A percentile compares a stretch with the other conserved stretches of the same genome.
Conservation (phyloP, 1,140 invertebrate genomes). For the Choristoneura fumiferana region DNA sequence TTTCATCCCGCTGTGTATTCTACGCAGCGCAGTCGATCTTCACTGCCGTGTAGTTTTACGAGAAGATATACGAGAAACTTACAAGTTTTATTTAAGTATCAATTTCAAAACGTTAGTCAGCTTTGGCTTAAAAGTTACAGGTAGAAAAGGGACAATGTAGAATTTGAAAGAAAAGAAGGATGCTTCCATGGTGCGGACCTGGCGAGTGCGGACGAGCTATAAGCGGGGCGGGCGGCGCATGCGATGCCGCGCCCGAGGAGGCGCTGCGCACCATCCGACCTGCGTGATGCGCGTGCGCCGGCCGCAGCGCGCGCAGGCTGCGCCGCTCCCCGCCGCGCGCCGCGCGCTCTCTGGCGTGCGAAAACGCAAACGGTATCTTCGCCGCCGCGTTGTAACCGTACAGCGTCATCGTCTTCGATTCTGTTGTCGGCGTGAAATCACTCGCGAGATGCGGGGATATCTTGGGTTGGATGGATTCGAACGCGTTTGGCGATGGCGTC, state of each 20-base stretch:
- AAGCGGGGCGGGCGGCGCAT: conserved; percentile 46
- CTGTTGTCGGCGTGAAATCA: conserved; percentile 54
- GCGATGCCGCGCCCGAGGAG: conserved; percentile 58
- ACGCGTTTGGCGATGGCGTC: conserved; percentile 50
- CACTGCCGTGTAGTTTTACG: no score
- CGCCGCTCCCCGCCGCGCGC: conserved; percentile 33
- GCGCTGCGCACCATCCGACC: conserved; percentile 72
- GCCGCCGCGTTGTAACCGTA: conserved; percentile 75
- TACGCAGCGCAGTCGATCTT: no score
- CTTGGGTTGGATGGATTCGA: conserved; percentile 56
- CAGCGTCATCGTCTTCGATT: conserved; percentile 55
- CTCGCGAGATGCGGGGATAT: conserved; percentile 62
- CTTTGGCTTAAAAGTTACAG: no score
- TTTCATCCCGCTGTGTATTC: no score
- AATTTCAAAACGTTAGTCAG: no score
- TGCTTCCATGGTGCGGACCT: conserved; percentile 56
- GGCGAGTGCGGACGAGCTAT: conserved; percentile 50
- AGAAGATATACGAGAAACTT: no score
- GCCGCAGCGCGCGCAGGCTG: conserved; percentile 36
- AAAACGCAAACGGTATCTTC: conserved; percentile 72
- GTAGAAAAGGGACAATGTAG: no score
- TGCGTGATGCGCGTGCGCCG: conserved; percentile 37
- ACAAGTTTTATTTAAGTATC: no score
- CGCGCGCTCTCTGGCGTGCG: conserved; percentile 45
- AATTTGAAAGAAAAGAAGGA: conserved; percentile 29